Evolutionary conservation across 2,888 invertebrate genomes (phyloP).

Genomic region (Drosophila quinaria): DNA sequence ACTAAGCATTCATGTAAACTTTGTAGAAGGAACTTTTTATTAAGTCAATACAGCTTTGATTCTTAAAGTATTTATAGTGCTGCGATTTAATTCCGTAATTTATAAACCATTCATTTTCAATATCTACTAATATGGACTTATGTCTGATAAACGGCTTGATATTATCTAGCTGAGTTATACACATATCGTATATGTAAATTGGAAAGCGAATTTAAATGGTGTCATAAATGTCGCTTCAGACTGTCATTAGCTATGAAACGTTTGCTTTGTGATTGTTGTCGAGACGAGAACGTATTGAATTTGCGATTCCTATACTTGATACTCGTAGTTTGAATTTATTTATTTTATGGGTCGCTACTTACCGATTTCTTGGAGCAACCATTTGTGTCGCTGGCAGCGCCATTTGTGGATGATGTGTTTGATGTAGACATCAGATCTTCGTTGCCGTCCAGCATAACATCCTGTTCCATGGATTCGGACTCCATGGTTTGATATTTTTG

Average conservation of each 20-base stretch:
- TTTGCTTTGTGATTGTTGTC: slow-evolving; percentile 8
- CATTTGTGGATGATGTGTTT: slow-evolving; percentile 77
- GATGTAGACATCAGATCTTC: slow-evolving; percentile 82
- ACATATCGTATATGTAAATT: slow-evolving; percentile 7
- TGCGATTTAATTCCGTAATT: slow-evolving; percentile 3
- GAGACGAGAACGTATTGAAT: slow-evolving; percentile 1
- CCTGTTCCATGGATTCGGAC: slow-evolving; percentile 69
- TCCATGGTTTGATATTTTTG: slow-evolving; percentile 55
- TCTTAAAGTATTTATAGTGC: neutral
- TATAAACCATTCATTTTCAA: slow-evolving; percentile 2
- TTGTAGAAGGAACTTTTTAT: neutral
- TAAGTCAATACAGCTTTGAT: neutral
- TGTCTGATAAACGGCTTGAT: slow-evolving; percentile 7
- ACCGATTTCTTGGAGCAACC: slow-evolving; percentile 79
- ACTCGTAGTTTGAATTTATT: slow-evolving; percentile 12
- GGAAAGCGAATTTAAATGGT: slow-evolving; percentile 10
- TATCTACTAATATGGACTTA: neutral
- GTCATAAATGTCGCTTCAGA: slow-evolving; percentile 16
- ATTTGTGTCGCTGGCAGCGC: slow-evolving; percentile 64
- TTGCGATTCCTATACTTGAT: slow-evolving; percentile 11
- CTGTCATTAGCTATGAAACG: slow-evolving; percentile 13
- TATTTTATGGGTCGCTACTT: slow-evolving; percentile 51
- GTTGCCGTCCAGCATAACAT: slow-evolving; percentile 59
- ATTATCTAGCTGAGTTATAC: slow-evolving; percentile 10
- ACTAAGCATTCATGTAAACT: neutral